Base-by-base conservation (phyloP, 2,113 vertebrate genomes). In the Charina bottae region DNA sequence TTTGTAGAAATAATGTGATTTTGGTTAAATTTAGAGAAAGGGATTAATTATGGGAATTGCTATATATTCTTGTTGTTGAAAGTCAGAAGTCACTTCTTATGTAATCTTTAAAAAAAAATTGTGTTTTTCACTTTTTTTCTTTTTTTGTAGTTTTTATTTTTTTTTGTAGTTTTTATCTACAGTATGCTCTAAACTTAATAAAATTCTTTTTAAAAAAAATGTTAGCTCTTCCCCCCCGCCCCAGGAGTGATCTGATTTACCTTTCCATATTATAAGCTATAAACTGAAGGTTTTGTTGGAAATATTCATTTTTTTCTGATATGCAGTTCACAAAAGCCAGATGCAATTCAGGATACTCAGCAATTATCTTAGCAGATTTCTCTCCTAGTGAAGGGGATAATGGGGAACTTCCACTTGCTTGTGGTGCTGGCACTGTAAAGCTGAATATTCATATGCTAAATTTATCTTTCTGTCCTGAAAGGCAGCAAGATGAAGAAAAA, bases 381-480 rank as follows among this genome's bases (percentile, higher is more conserved):
- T 37, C 78, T 58, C 83, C 88, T 4, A 11, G 56, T 58, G 46
- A 88, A 55, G 8, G 42, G 0, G 0, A 92, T 83, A 60, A 21
- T 62, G 60, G 46, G 64, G 1, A 58, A 46, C 88, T 93, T 93
- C 55, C 33, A 5, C 59, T 28, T 19, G 33, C 26, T 17, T 58
- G 0, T 1, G 3, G 6, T 93, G 26, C 46, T 3, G 17, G 46
- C 93, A 88, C 13, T n/a, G 0, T 55, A 88, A 92, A 94, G 94
- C 93, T 96, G 93, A 90, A 56, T 60, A 93, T 92, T 95, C 89
- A 91, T 59, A 94, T 56, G 23, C 72, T 88, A 95, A 94, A 97
- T 93, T 93, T 96, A 95, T 96, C 59, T 87, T 87, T 90, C 92
- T 13, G 8, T 91, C 92, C 92, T 92, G 46, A 83, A 93, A 95